These are phyloP conservation scores for Pedetes capensis DNA, from an alignment of 2,113 vertebrate species.

Conservation along the genomic window DNA sequence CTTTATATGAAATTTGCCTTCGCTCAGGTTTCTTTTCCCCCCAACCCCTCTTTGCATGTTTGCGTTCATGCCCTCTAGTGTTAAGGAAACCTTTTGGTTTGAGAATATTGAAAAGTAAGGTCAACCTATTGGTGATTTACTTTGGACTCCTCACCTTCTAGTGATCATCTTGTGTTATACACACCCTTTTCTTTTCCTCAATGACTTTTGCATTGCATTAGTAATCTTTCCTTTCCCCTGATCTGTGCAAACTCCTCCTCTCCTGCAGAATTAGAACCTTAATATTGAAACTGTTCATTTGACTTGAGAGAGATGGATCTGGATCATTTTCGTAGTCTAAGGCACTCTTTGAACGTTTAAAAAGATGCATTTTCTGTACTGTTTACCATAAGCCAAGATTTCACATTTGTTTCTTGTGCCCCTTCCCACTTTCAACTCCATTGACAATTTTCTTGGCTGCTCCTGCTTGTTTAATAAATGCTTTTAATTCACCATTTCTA, in stretches of 20 bases:
- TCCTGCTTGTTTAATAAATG: slow-evolving; percentile 25
- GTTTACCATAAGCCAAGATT: slow-evolving; percentile 6
- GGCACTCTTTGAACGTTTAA: neutral
- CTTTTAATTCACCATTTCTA: slow-evolving; percentile 25
- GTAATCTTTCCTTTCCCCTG: neutral
- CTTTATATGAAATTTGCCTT: slow-evolving; percentile 18
- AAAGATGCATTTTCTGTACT: neutral
- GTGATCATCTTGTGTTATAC: neutral
- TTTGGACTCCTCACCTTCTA: slow-evolving; percentile 1
- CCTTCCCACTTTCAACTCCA: neutral
- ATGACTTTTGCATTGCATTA: neutral
- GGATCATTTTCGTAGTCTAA: slow-evolving; percentile 21
- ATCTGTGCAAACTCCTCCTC: neutral
- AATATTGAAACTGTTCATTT: neutral
- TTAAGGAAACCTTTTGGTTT: slow-evolving; percentile 53
- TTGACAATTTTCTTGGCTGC: neutral
- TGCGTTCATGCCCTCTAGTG: slow-evolving; percentile 61
- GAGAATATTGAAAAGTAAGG: slow-evolving; percentile 56
- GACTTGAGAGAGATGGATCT: slow-evolving; percentile 35
- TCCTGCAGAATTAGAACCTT: neutral
- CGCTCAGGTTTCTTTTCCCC: neutral
- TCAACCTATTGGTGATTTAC: neutral
- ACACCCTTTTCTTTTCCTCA: neutral
- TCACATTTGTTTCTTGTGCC: neutral
- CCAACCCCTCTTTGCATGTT: neutral